These are phyloP conservation scores for Nemurella pictetii DNA, from an alignment of 2,888 invertebrate genomes.

Conservation along the genomic window DNA sequence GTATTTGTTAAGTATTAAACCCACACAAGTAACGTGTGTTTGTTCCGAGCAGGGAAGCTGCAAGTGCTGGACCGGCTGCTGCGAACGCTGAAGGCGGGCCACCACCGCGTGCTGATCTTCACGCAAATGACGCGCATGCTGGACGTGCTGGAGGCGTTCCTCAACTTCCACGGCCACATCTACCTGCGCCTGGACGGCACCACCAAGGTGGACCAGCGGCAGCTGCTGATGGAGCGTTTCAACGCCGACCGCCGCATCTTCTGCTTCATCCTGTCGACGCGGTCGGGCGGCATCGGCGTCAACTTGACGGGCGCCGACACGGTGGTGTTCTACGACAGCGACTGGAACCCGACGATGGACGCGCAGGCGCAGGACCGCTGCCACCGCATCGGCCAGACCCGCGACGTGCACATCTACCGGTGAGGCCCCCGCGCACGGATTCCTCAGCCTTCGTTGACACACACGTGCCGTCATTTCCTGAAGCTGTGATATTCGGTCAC, in stretches of 20 bases:
- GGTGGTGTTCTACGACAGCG: constrained; percentile 99
- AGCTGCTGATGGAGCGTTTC: constrained; percentile 95
- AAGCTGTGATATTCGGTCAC: too few species aligned
- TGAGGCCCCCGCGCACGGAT: constrained; percentile 45
- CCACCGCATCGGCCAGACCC: constrained; percentile 98
- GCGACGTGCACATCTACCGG: constrained; percentile 97
- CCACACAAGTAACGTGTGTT: too few species aligned
- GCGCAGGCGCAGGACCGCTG: constrained; percentile 96
- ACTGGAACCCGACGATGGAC: constrained; percentile 99
- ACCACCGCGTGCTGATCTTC: constrained; percentile 93
- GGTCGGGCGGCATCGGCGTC: constrained; percentile 96
- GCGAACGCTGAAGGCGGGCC: constrained; percentile 76
- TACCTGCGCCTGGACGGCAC: constrained; percentile 96
- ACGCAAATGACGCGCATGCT: constrained; percentile 99
- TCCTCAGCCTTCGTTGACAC: too few species aligned
- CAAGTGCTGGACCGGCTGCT: constrained; percentile 85
- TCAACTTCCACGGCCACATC: constrained; percentile 95
- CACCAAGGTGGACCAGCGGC: constrained; percentile 92
- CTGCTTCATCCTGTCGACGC: constrained; percentile 95
- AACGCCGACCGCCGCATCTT: constrained; percentile 94
- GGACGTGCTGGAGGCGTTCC: constrained; percentile 95
- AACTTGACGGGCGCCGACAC: constrained; percentile 99
- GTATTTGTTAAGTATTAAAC: too few species aligned
- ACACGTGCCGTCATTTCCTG: too few species aligned
- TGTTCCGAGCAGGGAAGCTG: constrained; percentile 67